Percentiles rank a stretch among this genome's conserved stretches.
Conservation (phyloP, 2,113 vertebrate species). For the Mungos mungo region DNA sequence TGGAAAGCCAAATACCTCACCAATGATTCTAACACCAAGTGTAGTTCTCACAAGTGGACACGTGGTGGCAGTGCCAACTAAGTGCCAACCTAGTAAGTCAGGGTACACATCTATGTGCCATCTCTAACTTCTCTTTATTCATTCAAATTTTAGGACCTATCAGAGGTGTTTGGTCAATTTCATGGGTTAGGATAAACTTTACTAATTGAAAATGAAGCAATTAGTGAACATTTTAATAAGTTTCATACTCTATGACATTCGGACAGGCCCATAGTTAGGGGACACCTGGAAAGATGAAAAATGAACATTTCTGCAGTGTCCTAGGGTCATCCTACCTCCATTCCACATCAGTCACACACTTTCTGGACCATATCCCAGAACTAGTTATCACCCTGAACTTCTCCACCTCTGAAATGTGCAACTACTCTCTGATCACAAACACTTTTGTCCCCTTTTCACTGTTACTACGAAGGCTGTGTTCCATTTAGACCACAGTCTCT, state of each 20-base stretch:
- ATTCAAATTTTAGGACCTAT: background rate
- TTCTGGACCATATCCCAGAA: background rate
- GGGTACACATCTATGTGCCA: background rate
- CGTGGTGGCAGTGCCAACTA: slow-evolving; percentile 64
- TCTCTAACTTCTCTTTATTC: background rate
- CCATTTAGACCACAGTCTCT: background rate
- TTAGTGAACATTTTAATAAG: background rate
- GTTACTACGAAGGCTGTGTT: background rate
- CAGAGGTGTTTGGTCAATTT: background rate
- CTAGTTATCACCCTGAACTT: background rate
- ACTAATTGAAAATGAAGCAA: background rate
- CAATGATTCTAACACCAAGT: background rate
- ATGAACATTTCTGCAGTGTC: background rate
- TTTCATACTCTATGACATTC: background rate
- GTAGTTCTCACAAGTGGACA: slow-evolving; percentile 4
- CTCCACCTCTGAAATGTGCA: background rate
- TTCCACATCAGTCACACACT: background rate
- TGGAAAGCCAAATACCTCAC: background rate
- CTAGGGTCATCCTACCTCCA: background rate
- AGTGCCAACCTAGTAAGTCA: background rate
- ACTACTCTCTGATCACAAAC: background rate
- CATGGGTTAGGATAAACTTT: background rate
- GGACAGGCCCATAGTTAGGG: background rate
- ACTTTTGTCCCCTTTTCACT: background rate
- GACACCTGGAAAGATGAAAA: background rate